Conservation (phyloP, 1,140 invertebrate species). For the Atopsyche davidsoni region DNA sequence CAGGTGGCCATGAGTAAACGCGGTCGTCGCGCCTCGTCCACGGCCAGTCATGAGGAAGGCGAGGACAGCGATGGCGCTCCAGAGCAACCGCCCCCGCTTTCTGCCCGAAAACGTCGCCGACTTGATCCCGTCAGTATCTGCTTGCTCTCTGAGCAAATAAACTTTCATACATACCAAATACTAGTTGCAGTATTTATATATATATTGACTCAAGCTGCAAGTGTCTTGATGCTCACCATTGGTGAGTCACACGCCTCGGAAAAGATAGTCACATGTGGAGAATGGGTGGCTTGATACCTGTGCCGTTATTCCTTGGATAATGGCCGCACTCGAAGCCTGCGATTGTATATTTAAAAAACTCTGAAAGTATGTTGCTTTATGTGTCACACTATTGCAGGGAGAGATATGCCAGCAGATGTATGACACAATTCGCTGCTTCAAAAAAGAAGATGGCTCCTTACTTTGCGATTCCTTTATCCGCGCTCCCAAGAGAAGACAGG, state of each 20-base stretch:
- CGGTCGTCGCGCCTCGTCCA: constrained; percentile 58
- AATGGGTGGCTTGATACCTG: background rate
- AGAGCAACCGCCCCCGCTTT: constrained; percentile 40
- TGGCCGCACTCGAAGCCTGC: background rate
- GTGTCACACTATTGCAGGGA: constrained; percentile 47
- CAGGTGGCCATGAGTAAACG: constrained; percentile 68
- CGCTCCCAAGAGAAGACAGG: constrained; percentile 85
- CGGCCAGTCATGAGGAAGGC: constrained; percentile 57
- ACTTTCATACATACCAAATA: background rate
- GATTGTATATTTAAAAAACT: background rate
- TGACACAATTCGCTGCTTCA: constrained; percentile 83
- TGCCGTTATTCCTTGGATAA: background rate
- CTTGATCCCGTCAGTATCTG: constrained; percentile 40
- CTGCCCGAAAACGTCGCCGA: constrained; percentile 41
- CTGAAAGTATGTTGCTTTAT: background rate
- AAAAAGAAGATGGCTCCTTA: constrained; percentile 85
- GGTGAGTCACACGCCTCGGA: background rate
- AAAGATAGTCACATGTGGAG: background rate
- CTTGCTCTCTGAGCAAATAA: background rate
- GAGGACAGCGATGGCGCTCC: constrained; percentile 46
- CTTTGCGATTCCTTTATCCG: constrained; percentile 92
- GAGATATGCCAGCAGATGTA: constrained; percentile 90
- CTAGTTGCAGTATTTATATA: constrained; percentile 1
- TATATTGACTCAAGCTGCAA: background rate
- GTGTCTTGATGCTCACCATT: background rate